Conservation (phyloP, 2,113 vertebrate species). For the Myxocyprinus asiaticus region DNA sequence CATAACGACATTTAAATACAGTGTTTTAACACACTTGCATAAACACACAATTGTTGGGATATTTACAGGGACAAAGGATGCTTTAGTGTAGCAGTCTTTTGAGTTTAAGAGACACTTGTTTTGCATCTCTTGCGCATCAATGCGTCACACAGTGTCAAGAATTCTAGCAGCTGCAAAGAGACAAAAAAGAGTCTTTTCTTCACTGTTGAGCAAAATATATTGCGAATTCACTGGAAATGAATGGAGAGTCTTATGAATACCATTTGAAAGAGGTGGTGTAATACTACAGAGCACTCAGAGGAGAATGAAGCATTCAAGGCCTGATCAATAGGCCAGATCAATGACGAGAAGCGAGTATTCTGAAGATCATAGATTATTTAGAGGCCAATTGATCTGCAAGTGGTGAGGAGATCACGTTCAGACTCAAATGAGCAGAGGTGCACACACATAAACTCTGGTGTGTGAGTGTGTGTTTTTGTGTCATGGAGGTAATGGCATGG, state of each 20-base stretch:
- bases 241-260: not conserved
- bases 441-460: not conserved
- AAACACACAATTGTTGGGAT: slow-evolving; percentile 4
- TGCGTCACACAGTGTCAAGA: not conserved
- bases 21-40: not conserved
- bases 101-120: not conserved
- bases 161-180: not conserved
- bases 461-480: not conserved
- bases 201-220: slow-evolving; percentile 17
- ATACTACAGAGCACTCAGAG: slow-evolving; percentile 20
- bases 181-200: slow-evolving; percentile 12
- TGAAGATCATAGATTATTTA: slow-evolving; percentile 47
- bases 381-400: slow-evolving; percentile 26
- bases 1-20: slow-evolving; percentile 11
- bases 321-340: slow-evolving; percentile 26
- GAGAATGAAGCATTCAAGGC: slow-evolving; percentile 8
- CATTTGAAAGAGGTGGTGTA: not conserved
- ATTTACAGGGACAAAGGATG: not conserved
- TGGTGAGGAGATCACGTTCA: slow-evolving; percentile 8
- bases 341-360: slow-evolving; percentile 27
- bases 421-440: not conserved
- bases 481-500: too few relatives aligned
- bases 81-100: not conserved
- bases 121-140: not conserved
- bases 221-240: slow-evolving; percentile 6